Conservation (phyloP, 2,113 vertebrate species). For the Sinosuthora webbiana region DNA sequence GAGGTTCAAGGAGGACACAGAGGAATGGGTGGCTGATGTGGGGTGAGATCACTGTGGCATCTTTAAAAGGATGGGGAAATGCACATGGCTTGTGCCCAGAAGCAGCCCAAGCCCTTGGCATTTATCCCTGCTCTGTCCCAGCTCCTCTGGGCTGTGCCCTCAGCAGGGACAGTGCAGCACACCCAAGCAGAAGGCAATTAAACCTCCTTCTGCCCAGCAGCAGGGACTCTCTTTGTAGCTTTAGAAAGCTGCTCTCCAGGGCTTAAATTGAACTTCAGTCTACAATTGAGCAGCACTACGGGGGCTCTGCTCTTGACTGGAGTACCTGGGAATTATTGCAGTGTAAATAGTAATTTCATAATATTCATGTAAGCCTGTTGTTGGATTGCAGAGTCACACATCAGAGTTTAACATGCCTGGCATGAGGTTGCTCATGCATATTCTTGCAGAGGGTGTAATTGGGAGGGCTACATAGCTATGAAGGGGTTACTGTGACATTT, state of each 20-base stretch:
- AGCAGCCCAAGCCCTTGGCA: background rate
- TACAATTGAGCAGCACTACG: background rate
- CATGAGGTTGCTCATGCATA: background rate
- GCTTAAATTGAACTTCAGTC: background rate
- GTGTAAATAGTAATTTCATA: conserved; percentile 32
- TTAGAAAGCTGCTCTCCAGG: background rate
- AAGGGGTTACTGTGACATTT: background rate
- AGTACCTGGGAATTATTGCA: conserved; percentile 18
- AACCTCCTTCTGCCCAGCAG: background rate
- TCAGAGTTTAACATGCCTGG: background rate
- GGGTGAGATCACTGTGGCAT: background rate
- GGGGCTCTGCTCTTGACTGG: background rate
- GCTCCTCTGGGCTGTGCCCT: background rate
- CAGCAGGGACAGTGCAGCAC: background rate
- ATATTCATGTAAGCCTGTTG: background rate
- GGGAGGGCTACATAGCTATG: background rate
- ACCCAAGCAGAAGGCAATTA: background rate
- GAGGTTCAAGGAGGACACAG: background rate
- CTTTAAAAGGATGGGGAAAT: background rate
- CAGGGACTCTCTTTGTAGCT: background rate
- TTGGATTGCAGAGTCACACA: background rate
- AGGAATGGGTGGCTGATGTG: background rate
- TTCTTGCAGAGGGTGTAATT: background rate
- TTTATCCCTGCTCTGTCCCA: background rate
- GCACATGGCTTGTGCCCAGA: rapidly evolving